These are phyloP conservation scores for Polietes domitor DNA, from an alignment of 2,888 invertebrate species.

Conservation along the genomic window DNA sequence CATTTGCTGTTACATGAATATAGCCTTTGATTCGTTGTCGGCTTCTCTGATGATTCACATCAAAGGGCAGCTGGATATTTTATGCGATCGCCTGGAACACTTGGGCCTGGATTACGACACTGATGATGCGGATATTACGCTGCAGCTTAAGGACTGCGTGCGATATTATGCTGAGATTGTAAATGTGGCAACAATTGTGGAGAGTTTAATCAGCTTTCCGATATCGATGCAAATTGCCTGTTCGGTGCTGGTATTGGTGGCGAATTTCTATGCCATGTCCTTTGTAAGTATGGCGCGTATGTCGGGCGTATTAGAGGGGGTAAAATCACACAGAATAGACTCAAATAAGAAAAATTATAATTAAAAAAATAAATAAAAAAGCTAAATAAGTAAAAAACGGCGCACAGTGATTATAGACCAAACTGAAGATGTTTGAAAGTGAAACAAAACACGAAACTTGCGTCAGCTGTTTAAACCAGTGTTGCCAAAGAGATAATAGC, in stretches of 20 bases:
- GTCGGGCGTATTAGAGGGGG: no score
- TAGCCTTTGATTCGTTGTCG: slow-evolving; percentile 73
- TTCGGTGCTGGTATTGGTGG: slow-evolving; percentile 74
- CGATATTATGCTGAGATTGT: slow-evolving; percentile 68
- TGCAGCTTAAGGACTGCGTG: slow-evolving; percentile 71
- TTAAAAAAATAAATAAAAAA: no score
- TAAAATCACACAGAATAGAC: no score
- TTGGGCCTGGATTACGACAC: slow-evolving; percentile 65
- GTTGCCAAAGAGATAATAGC: no score
- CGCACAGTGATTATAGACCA: no score
- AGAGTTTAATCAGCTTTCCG: slow-evolving; percentile 71
- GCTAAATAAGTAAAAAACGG: no score
- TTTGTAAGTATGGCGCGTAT: slow-evolving; percentile 69
- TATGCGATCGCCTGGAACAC: slow-evolving; percentile 71
- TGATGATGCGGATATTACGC: slow-evolving; percentile 52
- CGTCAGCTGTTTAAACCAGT: no score
- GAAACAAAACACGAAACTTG: no score
- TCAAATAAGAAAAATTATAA: no score
- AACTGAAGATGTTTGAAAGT: no score
- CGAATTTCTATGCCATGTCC: slow-evolving; percentile 76
- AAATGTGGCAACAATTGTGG: slow-evolving; percentile 67
- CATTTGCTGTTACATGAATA: slow-evolving; percentile 70
- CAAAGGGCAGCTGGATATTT: slow-evolving; percentile 73
- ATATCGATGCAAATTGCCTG: slow-evolving; percentile 74
- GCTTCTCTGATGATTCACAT: slow-evolving; percentile 73